Evolutionary conservation across 2,113 vertebrate species (phyloP).

Genomic region (Hoplias malabaricus): DNA sequence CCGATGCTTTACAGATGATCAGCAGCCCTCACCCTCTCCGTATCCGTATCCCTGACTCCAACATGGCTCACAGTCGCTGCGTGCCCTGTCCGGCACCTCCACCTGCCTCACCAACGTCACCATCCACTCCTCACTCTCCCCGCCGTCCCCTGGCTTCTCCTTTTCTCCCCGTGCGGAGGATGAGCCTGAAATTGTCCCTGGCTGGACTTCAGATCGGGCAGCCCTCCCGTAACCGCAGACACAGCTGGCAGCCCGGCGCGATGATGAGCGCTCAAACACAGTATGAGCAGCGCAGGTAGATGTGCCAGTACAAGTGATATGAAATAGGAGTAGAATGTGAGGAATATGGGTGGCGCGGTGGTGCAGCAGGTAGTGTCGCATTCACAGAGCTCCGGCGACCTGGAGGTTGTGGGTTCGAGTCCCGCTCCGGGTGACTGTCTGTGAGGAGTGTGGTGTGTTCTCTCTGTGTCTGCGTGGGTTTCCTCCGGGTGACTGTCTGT

Average conservation of each 20-base stretch:
- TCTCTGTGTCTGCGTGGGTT: too few species aligned
- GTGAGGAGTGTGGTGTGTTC: too few species aligned
- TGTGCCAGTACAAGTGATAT: neutral
- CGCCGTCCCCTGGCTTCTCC: constrained; percentile 1
- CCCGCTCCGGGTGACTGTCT: too few species aligned
- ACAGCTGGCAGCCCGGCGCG: constrained; percentile 78
- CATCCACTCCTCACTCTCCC: neutral
- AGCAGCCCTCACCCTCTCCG: constrained; percentile 24
- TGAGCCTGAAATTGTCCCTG: constrained; percentile 23
- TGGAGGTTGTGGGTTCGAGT: too few species aligned
- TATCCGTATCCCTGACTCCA: constrained; percentile 16
- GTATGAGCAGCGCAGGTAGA: constrained; percentile 61
- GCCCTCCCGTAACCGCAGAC: constrained; percentile 68
- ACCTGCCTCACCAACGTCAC: neutral
- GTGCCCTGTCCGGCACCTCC: constrained; percentile 23
- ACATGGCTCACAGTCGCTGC: neutral
- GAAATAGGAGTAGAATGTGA: too few species aligned
- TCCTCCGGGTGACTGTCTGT: too few species aligned
- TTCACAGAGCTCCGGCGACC: too few species aligned
- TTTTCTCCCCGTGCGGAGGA: constrained; percentile 46
- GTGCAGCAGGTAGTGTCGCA: too few species aligned
- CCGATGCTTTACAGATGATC: constrained; percentile 38
- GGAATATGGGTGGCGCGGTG: too few species aligned
- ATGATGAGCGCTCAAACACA: constrained; percentile 32
- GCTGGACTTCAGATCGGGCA: neutral